Evolutionary conservation across 2,797 vertebrate species (phyloP).

Genomic region (Cryptoblepharus egeriae): DNA sequence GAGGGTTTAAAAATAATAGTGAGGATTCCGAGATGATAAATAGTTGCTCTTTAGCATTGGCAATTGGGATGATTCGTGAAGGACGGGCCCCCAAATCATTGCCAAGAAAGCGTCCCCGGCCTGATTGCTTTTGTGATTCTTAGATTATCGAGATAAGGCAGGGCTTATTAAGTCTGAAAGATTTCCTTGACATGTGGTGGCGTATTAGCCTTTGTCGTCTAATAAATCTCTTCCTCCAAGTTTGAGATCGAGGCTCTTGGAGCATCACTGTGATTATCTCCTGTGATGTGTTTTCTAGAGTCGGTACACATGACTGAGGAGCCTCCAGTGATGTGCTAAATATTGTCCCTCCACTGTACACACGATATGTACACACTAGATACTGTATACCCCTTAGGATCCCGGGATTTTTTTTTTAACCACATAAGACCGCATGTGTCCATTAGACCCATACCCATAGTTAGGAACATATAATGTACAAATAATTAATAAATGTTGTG

Average conservation of each 20-base stretch:
- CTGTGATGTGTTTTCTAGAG: background rate
- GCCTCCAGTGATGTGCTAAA: background rate
- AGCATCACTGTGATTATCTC: constrained; percentile 14
- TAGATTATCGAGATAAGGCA: constrained; percentile 27
- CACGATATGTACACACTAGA: too few relatives aligned
- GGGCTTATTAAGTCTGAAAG: constrained; percentile 28
- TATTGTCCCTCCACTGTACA: too few relatives aligned
- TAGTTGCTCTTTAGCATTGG: constrained; percentile 26
- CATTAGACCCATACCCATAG: too few relatives aligned
- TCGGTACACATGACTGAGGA: background rate
- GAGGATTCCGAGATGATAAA: background rate
- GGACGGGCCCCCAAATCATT: constrained; percentile 16
- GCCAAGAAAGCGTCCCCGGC: background rate
- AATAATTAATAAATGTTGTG: too few relatives aligned
- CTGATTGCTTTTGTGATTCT: constrained; percentile 47
- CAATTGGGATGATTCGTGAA: constrained; percentile 24
- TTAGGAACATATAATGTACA: too few relatives aligned
- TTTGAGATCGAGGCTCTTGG: constrained; percentile 7
- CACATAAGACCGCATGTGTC: too few relatives aligned
- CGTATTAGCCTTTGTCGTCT: constrained; percentile 22
- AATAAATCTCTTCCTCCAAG: constrained; percentile 16
- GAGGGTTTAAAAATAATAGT: constrained; percentile 2
- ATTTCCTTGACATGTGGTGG: background rate
- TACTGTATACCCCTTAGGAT: too few relatives aligned
- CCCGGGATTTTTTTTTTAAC: too few relatives aligned